Base-by-base conservation (phyloP, 30 jellyfish, hydroid and myxozoan genomes). In the Hydractinia symbiolongicarpus region DNA sequence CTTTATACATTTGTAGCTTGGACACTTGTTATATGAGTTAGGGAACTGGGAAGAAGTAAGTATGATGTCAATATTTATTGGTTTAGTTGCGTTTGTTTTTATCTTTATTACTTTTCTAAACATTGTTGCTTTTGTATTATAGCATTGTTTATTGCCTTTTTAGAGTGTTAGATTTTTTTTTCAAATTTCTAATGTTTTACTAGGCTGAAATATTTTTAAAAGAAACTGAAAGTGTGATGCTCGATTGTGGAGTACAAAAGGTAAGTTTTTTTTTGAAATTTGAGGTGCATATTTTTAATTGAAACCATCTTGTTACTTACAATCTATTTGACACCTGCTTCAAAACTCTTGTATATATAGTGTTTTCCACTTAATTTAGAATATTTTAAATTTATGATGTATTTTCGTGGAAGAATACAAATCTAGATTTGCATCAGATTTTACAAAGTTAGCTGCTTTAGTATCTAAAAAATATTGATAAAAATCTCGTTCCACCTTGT, bases 141-240 rank as follows among this genome's bases (percentile, higher is more conserved):
- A 58, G 69, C 15, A 3, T 58, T 13, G 19, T 58, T 30, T 30
- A 11, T 30, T 68, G n/a, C 69, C 17, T 11, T 1, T 58, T 16
- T 58, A 58, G 17, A 0, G 3, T 16, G 2, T 11, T 58, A 57
- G 68, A 16, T 16, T 3, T 0, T 11, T 13, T 58, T 58, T 2
- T 3, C 3, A 13, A 68, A 10, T 68, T 11, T 9, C 52, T 10
- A 10, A 60, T 85, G 54, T 53, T 16, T 14, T 86, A 67, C 66
- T 77, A 90, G 97, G 97, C 97, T 9, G 97, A 90, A 57, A 88
- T 66, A 30, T 74, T 90, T 16, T 84, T 90, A 57, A 90, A 90
- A 81, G 94, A 90, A 55, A 79, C 94, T 4, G 66, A 81, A 73
- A 91, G 81, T 64, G 76, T 89, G 62, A 90, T 90, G 97, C 81